Conservation (phyloP, 2,797 vertebrate genomes). For the Synanceia verrucosa region DNA sequence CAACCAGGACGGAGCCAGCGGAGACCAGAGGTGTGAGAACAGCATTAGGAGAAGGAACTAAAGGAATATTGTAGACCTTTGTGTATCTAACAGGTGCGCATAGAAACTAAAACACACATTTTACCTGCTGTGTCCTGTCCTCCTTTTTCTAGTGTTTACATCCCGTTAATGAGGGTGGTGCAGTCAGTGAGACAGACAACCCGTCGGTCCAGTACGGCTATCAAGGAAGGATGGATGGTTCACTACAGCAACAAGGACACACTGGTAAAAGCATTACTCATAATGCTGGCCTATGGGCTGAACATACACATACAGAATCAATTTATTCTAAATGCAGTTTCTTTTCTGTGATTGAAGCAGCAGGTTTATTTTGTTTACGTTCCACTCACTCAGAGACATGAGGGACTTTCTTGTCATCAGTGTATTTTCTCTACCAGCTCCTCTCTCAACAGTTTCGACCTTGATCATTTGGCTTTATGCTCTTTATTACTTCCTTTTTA, state of each 20-base stretch:
- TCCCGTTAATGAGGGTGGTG: slow-evolving; percentile 93
- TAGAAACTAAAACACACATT: background rate
- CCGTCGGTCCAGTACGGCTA: slow-evolving; percentile 89
- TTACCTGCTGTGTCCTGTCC: background rate
- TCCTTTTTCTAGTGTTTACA: slow-evolving; percentile 81
- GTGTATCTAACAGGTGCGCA: no score
- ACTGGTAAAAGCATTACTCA: slow-evolving; percentile 81
- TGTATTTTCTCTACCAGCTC: background rate
- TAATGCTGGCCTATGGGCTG: no score
- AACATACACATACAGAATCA: no score
- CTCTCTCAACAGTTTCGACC: background rate
- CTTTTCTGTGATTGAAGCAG: slow-evolving; percentile 3
- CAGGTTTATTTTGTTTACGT: slow-evolving; percentile 9
- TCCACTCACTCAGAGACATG: background rate
- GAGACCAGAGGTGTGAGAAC: slow-evolving; percentile 84
- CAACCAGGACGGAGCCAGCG: slow-evolving; percentile 80
- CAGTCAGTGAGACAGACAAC: slow-evolving; percentile 93
- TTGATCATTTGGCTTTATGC: slow-evolving; percentile 5
- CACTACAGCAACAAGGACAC: slow-evolving; percentile 95
- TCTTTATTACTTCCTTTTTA: slow-evolving; percentile 12
- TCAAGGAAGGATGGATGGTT: slow-evolving; percentile 94
- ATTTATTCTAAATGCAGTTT: no score
- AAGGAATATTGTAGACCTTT: no score
- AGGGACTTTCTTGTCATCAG: background rate
- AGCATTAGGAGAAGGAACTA: background rate